phyloP scores from a whole-genome alignment of 1,140 invertebrate species.

The Micrasema longulum region DNA sequence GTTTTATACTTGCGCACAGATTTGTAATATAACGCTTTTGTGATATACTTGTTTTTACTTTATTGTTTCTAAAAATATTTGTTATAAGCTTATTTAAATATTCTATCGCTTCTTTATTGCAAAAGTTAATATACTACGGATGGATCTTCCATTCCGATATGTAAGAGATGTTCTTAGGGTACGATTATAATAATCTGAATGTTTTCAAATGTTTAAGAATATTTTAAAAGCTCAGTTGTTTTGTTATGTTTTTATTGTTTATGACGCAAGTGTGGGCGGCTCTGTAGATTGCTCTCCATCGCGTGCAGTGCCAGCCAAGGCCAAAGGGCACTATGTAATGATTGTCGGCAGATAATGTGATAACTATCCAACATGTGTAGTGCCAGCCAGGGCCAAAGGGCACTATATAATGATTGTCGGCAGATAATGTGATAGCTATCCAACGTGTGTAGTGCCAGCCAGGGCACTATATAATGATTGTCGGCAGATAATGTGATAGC shows the following conservation, averaged over 20 bases:
- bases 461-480: no score
- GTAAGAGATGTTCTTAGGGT: slow-evolving; percentile 41
- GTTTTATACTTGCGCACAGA: slow-evolving; percentile 28
- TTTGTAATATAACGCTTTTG: slow-evolving; percentile 31
- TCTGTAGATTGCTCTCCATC: background rate
- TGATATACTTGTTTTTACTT: slow-evolving; percentile 35
- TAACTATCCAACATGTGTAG: no score
- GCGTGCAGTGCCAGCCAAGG: no score
- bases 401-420: no score
- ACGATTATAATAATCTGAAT: slow-evolving; percentile 36
- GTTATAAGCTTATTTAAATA: slow-evolving; percentile 6
- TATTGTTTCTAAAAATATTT: slow-evolving; percentile 35
- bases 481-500: no score
- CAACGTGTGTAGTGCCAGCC: no score
- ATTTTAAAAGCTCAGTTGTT: slow-evolving; percentile 41
- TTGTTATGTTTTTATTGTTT: slow-evolving; percentile 47
- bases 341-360: no score
- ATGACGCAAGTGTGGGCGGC: background rate
- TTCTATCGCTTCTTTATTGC: slow-evolving; percentile 27
- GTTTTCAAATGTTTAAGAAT: slow-evolving; percentile 38
- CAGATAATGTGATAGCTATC: no score
- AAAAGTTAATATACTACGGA: slow-evolving; percentile 12
- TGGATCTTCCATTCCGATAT: slow-evolving; percentile 42
- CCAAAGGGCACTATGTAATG: no score
- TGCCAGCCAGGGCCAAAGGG: no score